phyloP scores from a whole-genome alignment of 2,888 invertebrate genomes.

The Eupithecia tripunctaria region DNA sequence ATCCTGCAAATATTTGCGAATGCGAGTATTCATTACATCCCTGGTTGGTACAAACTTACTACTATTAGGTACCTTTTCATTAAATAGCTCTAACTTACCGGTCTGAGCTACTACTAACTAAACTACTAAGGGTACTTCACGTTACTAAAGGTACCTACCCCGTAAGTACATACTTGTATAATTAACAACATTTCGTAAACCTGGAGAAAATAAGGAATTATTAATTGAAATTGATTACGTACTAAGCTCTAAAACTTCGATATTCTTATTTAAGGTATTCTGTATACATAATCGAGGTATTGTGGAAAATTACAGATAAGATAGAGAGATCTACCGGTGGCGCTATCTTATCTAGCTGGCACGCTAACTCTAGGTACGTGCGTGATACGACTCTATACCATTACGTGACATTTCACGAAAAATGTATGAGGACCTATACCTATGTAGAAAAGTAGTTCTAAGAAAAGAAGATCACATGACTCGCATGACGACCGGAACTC shows the following conservation, averaged over 20 bases:
- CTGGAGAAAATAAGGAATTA: background rate
- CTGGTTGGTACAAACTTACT: no score
- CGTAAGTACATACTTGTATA: no score
- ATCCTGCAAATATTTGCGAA: no score
- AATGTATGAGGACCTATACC: background rate
- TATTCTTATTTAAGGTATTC: background rate
- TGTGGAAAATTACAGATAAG: conserved; percentile 10
- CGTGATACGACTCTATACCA: background rate
- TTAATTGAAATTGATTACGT: background rate
- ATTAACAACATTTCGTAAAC: no score
- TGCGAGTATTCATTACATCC: no score
- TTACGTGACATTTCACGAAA: background rate
- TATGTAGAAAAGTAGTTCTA: background rate
- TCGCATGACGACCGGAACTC: background rate
- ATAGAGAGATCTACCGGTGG: conserved; percentile 11
- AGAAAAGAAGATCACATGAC: background rate
- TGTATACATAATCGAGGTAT: background rate
- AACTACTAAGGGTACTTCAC: no score
- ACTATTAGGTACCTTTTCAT: no score
- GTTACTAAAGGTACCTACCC: no score
- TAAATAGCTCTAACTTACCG: no score
- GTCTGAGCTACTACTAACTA: no score
- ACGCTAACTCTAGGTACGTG: background rate
- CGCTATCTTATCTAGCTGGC: conserved; percentile 13
- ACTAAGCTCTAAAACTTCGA: background rate